Conservation (phyloP, 2,113 vertebrate species). For the Rhinolophus ferrumequinum region DNA sequence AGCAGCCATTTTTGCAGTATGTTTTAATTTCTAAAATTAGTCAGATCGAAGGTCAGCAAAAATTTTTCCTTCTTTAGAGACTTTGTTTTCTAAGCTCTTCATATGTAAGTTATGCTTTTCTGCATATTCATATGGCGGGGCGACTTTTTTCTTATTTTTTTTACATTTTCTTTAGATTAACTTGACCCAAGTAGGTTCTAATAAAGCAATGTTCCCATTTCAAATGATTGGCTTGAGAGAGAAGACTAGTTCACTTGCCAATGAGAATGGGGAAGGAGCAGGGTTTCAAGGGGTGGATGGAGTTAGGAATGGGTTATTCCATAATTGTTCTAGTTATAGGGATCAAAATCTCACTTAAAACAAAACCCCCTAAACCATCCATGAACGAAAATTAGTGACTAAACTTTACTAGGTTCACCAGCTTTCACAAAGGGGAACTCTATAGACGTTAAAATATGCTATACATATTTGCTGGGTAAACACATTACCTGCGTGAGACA, state of each 20-base stretch:
- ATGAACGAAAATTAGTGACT: neutral
- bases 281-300: neutral
- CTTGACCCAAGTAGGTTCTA: slow-evolving; percentile 31
- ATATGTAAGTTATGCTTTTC: neutral
- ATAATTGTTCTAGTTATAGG: slow-evolving; percentile 20
- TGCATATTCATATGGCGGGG: neutral
- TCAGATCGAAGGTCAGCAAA: neutral
- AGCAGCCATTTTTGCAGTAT: neutral
- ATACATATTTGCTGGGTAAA: neutral
- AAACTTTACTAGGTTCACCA: neutral
- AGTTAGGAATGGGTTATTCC: neutral
- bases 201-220: slow-evolving; percentile 53
- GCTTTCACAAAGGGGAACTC: neutral
- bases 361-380: neutral
- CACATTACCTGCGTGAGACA: neutral
- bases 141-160: slow-evolving; percentile 19
- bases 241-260: slow-evolving; percentile 31
- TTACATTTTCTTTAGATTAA: slow-evolving; percentile 54
- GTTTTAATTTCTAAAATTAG: slow-evolving; percentile 53
- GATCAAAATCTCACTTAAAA: neutral
- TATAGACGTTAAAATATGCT: neutral
- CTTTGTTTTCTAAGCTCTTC: neutral
- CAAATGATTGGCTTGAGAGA: slow-evolving; percentile 49
- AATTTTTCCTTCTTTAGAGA: neutral
- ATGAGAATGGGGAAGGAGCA: neutral